These are phyloP conservation scores for Halichondria panicea DNA, from an alignment of 37 sponge, comb jelly and placozoan species.

Conservation along the genomic window DNA sequence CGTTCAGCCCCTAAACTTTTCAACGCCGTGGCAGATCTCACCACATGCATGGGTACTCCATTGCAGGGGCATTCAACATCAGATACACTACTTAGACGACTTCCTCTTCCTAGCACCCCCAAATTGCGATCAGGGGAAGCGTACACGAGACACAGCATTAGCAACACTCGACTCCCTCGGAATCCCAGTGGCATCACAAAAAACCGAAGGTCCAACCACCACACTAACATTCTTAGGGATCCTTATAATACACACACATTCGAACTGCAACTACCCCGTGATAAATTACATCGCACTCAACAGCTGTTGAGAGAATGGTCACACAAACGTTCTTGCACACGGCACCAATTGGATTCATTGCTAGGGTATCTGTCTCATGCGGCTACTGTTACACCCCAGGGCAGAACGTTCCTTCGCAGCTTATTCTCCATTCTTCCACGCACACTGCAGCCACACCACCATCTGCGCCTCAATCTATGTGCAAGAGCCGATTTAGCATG, in stretches of 20 bases:
- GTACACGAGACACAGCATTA: background rate
- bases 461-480: background rate
- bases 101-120: background rate
- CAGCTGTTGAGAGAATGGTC: background rate
- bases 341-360: background rate
- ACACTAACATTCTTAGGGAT: background rate
- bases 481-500: background rate
- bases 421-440: background rate
- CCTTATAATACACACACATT: background rate
- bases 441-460: background rate
- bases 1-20: slow-evolving; percentile 9
- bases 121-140: background rate
- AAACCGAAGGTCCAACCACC: background rate
- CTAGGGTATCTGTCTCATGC: background rate
- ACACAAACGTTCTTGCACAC: background rate
- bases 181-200: background rate
- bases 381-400: background rate
- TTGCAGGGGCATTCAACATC: background rate
- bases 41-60: too few species aligned
- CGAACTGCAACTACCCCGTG: background rate
- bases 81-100: background rate
- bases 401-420: background rate
- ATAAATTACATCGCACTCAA: background rate
- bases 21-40: background rate
- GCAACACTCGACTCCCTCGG: background rate